Conservation (phyloP, 2,113 vertebrate genomes). For the Grammomys surdaster region DNA sequence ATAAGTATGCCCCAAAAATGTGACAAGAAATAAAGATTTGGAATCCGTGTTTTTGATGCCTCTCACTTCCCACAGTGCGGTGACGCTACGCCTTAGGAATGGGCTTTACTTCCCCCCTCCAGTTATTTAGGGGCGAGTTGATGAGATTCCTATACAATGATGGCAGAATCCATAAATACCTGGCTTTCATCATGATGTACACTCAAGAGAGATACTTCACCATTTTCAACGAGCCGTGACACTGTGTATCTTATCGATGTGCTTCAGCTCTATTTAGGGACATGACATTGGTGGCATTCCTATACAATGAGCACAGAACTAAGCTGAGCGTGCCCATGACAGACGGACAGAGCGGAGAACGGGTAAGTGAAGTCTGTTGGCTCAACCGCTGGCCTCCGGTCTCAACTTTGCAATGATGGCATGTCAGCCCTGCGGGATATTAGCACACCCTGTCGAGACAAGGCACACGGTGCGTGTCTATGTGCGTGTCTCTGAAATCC, state of each 20-base stretch:
- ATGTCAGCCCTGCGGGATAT: background rate
- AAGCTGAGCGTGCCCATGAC: constrained; percentile 87
- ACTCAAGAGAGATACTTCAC: background rate
- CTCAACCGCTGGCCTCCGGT: background rate
- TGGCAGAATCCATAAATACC: constrained; percentile 62
- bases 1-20: background rate
- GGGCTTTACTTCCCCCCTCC: background rate
- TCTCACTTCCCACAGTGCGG: constrained; percentile 42
- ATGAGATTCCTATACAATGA: background rate
- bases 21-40: constrained; percentile 58
- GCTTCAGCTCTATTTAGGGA: constrained; percentile 76
- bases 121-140: background rate
- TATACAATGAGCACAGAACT: constrained; percentile 87
- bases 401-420: background rate
- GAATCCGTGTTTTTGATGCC: constrained; percentile 66
- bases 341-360: constrained; percentile 69
- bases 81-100: background rate
- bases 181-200: constrained; percentile 69
- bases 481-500: background rate
- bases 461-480: fast-evolving
- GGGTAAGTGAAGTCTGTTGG: constrained; percentile 67
- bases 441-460: fast-evolving
- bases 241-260: constrained; percentile 83
- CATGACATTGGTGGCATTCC: constrained; percentile 85
- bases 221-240: constrained; percentile 69